Percentiles rank a stretch among this genome's conserved stretches.
Conservation (phyloP, 2,113 vertebrate species). For the Sander lucioperca region DNA sequence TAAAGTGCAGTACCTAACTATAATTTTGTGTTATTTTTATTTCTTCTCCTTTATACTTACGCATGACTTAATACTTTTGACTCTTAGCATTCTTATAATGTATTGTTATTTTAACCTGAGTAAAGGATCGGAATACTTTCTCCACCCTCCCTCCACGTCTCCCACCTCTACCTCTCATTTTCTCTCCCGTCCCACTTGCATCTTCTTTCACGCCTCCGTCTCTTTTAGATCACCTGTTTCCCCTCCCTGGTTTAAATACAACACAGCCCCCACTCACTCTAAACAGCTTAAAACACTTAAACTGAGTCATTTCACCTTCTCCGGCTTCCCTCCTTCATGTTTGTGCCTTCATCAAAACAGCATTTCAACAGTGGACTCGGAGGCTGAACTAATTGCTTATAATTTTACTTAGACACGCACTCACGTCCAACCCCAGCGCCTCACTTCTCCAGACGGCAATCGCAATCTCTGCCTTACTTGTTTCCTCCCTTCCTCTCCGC, state of each 20-base stretch:
- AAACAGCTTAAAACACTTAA: slow-evolving; percentile 57
- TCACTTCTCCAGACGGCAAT: slow-evolving; percentile 51
- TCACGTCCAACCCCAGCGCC: slow-evolving; percentile 44
- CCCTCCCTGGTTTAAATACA: slow-evolving; percentile 5
- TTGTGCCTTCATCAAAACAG: slow-evolving; percentile 71
- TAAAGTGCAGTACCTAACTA: background rate
- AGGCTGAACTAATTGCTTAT: slow-evolving; percentile 72
- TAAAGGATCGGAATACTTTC: background rate
- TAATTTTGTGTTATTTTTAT: background rate
- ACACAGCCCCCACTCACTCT: slow-evolving; percentile 41
- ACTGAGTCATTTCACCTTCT: slow-evolving; percentile 54
- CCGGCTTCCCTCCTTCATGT: slow-evolving; percentile 45
- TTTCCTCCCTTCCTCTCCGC: slow-evolving; percentile 63
- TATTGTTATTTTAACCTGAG: background rate
- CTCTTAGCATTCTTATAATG: background rate
- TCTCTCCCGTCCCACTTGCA: slow-evolving; percentile 22
- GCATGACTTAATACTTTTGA: background rate
- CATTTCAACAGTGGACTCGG: slow-evolving; percentile 60
- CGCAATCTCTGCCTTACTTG: slow-evolving; percentile 61
- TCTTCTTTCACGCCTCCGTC: slow-evolving; percentile 1
- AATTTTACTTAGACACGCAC: slow-evolving; percentile 77
- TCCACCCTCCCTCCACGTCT: background rate
- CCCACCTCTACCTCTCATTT: background rate
- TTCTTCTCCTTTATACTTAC: background rate
- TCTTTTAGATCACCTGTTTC: slow-evolving; percentile 42